phyloP scores from a whole-genome alignment of 2,797 vertebrate species.

The Ibycter americanus region DNA sequence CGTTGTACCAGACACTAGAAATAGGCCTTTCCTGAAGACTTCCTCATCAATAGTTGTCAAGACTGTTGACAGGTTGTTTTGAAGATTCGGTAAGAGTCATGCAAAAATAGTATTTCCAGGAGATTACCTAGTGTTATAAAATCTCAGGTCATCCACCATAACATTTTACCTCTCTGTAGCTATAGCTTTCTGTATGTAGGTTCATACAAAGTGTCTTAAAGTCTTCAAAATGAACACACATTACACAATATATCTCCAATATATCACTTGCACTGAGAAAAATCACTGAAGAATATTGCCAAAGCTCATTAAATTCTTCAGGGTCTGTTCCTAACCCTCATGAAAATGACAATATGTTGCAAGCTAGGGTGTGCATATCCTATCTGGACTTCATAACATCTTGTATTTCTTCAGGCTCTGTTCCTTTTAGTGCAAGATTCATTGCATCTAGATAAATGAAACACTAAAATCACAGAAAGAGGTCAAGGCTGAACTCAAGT shows the following conservation, averaged over 20 bases:
- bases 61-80: not conserved
- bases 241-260: not conserved
- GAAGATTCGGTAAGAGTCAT: not conserved
- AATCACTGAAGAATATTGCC: not conserved
- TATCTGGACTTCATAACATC: not conserved
- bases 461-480: not conserved
- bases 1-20: not conserved
- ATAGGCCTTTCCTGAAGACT: not conserved
- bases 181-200: slow-evolving; percentile 26
- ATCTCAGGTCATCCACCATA: slow-evolving; percentile 38
- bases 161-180: slow-evolving; percentile 48
- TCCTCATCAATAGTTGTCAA: not conserved
- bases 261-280: not conserved
- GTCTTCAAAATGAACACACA: not conserved
- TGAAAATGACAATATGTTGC: not conserved
- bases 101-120: slow-evolving; percentile 50
- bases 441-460: not conserved
- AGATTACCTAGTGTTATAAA: slow-evolving; percentile 61
- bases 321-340: not conserved
- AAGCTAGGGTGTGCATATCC: not conserved
- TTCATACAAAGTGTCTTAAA: slow-evolving; percentile 27
- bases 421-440: not conserved
- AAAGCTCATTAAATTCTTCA: slow-evolving; percentile 5
- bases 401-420: not conserved
- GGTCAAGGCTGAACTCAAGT: not conserved